Conservation (phyloP, 1,140 invertebrate genomes). For the Chironomus tepperi region DNA sequence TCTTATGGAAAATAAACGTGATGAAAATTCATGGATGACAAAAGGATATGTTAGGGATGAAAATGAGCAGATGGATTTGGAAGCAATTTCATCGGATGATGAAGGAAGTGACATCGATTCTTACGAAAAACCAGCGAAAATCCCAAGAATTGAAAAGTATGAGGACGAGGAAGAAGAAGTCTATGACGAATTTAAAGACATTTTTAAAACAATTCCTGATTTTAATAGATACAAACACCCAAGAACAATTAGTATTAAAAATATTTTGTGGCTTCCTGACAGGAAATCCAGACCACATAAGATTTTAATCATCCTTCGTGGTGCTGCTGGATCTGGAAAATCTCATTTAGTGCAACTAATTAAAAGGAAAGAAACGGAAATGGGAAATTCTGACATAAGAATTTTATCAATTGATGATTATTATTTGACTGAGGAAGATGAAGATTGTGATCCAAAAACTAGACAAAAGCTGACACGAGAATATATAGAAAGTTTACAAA, state of each 20-base stretch:
- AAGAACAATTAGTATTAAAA: neutral
- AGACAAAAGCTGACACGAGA: constrained; percentile 78
- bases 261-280: neutral
- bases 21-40: constrained; percentile 21
- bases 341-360: constrained; percentile 72
- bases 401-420: constrained; percentile 94
- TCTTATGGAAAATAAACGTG: neutral
- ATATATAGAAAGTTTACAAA: constrained; percentile 73
- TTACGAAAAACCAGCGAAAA: neutral
- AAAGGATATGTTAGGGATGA: neutral
- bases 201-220: constrained; percentile 4
- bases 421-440: constrained; percentile 85
- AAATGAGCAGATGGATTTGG: neutral
- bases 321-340: constrained; percentile 80
- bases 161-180: neutral
- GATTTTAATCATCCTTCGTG: constrained; percentile 82
- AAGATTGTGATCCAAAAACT: constrained; percentile 68
- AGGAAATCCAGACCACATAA: constrained; percentile 39
- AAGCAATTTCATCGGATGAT: constrained; percentile 16
- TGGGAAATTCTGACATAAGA: constrained; percentile 43
- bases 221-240: neutral
- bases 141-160: neutral
- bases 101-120: neutral
- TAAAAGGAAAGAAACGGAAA: constrained; percentile 53
- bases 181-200: neutral